phyloP scores from a whole-genome alignment of 2,113 vertebrate genomes.

The Tragelaphus strepsiceros region DNA sequence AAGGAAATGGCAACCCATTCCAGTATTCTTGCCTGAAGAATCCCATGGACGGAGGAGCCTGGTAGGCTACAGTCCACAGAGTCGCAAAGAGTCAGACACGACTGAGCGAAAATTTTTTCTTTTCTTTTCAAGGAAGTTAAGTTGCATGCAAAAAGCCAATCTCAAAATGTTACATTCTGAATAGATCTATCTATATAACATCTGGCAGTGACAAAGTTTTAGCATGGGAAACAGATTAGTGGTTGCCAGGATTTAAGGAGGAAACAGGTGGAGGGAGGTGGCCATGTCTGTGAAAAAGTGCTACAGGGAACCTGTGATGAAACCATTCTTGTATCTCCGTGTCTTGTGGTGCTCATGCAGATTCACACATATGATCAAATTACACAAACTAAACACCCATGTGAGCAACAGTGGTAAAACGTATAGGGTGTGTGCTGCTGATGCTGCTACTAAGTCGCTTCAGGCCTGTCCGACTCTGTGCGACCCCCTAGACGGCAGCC shows the following conservation, averaged over 20 bases:
- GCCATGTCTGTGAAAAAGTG: neutral
- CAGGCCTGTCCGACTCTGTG: rapidly evolving
- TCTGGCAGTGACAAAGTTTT: neutral
- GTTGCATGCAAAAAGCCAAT: neutral
- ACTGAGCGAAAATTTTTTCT: neutral
- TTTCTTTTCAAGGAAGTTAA: neutral
- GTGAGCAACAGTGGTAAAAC: neutral
- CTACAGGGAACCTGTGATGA: neutral
- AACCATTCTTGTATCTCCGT: neutral
- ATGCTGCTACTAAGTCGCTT: neutral
- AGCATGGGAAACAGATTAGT: neutral
- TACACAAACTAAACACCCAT: neutral
- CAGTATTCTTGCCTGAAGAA: neutral
- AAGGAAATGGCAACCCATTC: neutral
- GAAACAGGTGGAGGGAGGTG: neutral
- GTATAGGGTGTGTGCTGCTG: neutral
- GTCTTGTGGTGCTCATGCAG: neutral
- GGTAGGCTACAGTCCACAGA: neutral
- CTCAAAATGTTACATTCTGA: neutral
- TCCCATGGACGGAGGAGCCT: neutral
- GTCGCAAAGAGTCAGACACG: rapidly evolving
- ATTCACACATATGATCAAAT: neutral
- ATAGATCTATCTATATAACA: neutral
- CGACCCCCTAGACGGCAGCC: neutral
- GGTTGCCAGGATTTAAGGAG: neutral